Percentiles rank a stretch among this genome's conserved stretches.
Evolutionary conservation across 2,888 invertebrate genomes (phyloP).

Genomic region (Caenorhabditis angaria): DNA sequence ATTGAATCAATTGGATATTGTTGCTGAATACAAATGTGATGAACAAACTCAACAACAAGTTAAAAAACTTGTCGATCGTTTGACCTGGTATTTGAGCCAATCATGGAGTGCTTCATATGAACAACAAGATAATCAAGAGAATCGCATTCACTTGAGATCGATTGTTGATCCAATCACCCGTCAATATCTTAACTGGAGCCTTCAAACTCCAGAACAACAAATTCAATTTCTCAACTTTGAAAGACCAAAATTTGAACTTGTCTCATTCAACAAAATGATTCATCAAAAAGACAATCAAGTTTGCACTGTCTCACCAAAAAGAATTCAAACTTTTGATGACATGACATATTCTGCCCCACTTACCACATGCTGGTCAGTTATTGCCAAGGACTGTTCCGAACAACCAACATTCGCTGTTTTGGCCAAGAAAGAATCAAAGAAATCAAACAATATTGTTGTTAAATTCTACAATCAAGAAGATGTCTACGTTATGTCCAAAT

Average conservation of each 20-base stretch:
- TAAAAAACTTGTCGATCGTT: constrained; percentile 46
- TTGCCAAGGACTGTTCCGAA: constrained; percentile 74
- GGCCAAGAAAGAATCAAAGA: constrained; percentile 63
- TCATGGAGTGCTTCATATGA: constrained; percentile 47
- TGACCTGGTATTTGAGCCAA: constrained; percentile 52
- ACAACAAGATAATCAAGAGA: constrained; percentile 30
- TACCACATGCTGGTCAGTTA: constrained; percentile 72
- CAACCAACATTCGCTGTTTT: constrained; percentile 72
- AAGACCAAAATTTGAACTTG: constrained; percentile 39
- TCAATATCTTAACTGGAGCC: constrained; percentile 61
- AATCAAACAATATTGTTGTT: constrained; percentile 52
- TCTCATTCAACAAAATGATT: too few species aligned
- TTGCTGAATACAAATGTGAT: constrained; percentile 55
- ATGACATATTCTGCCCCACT: constrained; percentile 64
- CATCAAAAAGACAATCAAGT: constrained; percentile 34
- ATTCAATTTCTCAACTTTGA: constrained; percentile 49
- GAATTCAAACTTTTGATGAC: constrained; percentile 70
- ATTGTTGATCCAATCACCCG: constrained; percentile 64
- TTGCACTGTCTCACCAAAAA: constrained; percentile 48
- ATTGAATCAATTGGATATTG: constrained; percentile 51
- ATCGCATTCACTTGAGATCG: constrained; percentile 47
- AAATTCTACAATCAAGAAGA: constrained; percentile 42
- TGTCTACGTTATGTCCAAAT: constrained; percentile 39
- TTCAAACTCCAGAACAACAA: constrained; percentile 58
- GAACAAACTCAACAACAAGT: constrained; percentile 41